phyloP scores from a whole-genome alignment of 2,113 vertebrate genomes.

The Pterocles orientalis region DNA sequence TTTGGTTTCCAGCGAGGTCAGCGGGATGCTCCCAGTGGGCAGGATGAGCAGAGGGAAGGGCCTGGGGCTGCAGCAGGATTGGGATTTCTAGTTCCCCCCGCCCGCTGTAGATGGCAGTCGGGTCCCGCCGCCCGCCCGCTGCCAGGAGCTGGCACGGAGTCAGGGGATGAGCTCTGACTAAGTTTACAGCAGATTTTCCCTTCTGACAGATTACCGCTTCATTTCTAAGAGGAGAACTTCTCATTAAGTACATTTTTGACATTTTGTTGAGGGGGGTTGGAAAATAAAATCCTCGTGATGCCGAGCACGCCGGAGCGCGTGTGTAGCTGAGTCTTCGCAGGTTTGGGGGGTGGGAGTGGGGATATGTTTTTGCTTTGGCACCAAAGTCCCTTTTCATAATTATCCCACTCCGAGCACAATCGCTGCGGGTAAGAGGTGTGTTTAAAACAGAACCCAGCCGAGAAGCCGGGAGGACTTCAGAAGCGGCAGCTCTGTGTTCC shows the following conservation, averaged over 20 bases:
- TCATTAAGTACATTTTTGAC: slow-evolving; percentile 59
- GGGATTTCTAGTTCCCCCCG: background rate
- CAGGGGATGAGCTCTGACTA: slow-evolving; percentile 20
- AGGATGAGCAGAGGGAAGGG: background rate
- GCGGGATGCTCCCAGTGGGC: background rate
- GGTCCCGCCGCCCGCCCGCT: background rate
- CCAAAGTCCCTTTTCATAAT: background rate
- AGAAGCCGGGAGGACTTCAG: background rate
- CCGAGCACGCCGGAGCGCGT: background rate
- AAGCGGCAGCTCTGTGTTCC: background rate
- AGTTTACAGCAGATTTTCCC: slow-evolving; percentile 49
- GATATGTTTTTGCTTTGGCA: background rate
- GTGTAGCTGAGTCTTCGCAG: accelerated
- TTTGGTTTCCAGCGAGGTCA: background rate
- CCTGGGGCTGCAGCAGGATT: background rate
- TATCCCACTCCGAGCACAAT: background rate
- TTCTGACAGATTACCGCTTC: slow-evolving; percentile 59
- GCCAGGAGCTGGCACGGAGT: background rate
- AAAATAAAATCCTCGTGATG: background rate
- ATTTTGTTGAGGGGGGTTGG: background rate
- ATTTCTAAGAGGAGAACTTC: slow-evolving; percentile 46
- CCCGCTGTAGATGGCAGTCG: slow-evolving; percentile 47
- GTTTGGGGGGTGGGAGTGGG: background rate
- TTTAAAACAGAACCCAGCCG: background rate
- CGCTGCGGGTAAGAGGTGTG: background rate